Base-by-base conservation (phyloP, 2,888 invertebrate species). In the Bugulina stolonifera region DNA sequence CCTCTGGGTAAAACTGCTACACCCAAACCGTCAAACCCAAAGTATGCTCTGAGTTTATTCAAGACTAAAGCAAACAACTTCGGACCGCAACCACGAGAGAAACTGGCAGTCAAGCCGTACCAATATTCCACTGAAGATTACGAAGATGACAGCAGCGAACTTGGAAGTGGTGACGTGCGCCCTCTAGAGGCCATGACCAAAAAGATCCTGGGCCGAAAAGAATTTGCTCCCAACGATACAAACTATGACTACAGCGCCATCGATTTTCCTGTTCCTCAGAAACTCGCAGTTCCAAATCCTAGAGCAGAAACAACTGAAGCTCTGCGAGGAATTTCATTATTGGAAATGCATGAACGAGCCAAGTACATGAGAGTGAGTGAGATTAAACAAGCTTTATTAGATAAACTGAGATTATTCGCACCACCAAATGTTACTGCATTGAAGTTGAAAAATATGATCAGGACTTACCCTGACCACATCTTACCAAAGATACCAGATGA, bases 371-470 rank as follows among this genome's bases (percentile, higher is more conserved):
- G 70, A 2, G 43, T 70, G 2, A 54, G 18, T 25, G 70, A 43
- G 23, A 23, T 70, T n/a, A 70, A 52, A 29, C 43, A 52, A 52
- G 10, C 43, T 18, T 43, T 70, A 43, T 29, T 70, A 32, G 18
- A 2, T 25, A 70, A 70, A 23, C 52, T 70, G 10, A n/a, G 54
- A 25, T 32, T 70, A 3, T 23, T 27, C 3, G 52, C 52, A 10
- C 70, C 70, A 2, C 70, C 70, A 23, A 70, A 70, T 29, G 23
- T 70, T 5, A 70, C 70, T 3, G 64, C 64, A 10, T 32, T 64
- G 25, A 64, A 64, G 32, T 2, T 64, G 29, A 64, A 32, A 2
- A 64, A 64, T n/a, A 25, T 29, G 64, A 5, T 64, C 2, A 64
- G n/a, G 64, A 32, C 27, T 27, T 64, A 64, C n/a, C 64, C 64